Base-by-base conservation (phyloP, 2,113 vertebrate genomes). In the Ciconia stormi region DNA sequence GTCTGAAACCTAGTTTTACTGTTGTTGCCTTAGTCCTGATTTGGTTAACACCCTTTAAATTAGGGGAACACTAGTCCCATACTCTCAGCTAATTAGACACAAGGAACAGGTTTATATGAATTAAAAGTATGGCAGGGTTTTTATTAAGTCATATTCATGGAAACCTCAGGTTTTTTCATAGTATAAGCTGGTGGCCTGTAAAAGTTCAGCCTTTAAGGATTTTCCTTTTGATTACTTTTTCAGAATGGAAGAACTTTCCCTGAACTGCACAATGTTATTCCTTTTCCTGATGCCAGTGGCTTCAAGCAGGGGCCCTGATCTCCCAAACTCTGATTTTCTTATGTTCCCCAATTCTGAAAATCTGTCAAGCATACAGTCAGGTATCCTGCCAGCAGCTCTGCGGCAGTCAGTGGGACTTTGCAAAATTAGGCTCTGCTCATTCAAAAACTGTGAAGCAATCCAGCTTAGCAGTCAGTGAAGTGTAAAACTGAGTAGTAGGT, bases 151-250 rank as follows among this genome's bases (percentile, higher is more conserved):
- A 62, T 81, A 59, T 49, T 90, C 18, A 36, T 77, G 30, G 52
- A 95, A 90, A 34, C 55, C 58, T 91, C 16, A 29, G 23, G 5
- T 2, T 58, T 80, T 91, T 95, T 94, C 62, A 29, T 56, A 61
- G 23, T 76, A 27, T 78, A 50, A 93, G 58, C 61, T 91, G 50
- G 44, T 95, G 50, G 34, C 22, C 27, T 92, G 34, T 92, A 62
- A 78, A 95, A 93, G 42, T 93, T 89, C 86, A 72, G 62, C 74
- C 70, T 94, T 62, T 50, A 73, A 74, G 82, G 58, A 59, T 65
- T 77, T 89, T 44, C 27, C 38, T 78, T 86, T 67, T 73, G 55
- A 86, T 85, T 91, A 72, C 80, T 95, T 95, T 95, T 93, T 96
- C 78, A 94, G 89, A 92, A n/a, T 47, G 70, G 53, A 88, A 76